A percentile compares a stretch with the other conserved stretches of the same genome.
Conservation (phyloP, 2,797 vertebrate genomes). For the Tamandua tetradactyla region DNA sequence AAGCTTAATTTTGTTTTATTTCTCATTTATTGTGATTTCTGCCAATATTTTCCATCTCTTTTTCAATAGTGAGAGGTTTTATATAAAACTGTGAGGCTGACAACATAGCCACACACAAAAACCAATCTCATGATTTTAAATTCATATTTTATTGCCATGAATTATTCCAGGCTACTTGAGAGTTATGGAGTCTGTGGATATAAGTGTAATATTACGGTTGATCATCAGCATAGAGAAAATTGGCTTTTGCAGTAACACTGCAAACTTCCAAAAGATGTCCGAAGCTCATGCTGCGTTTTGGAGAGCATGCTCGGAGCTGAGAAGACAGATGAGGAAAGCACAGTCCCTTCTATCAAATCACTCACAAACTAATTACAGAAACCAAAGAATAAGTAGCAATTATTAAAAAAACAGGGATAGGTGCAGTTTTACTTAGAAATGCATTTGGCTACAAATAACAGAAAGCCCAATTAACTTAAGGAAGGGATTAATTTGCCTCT, state of each 20-base stretch:
- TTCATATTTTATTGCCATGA: background rate
- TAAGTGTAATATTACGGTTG: background rate
- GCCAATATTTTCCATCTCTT: background rate
- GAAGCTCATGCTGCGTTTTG: background rate
- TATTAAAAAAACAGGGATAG: background rate
- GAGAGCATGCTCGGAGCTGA: background rate
- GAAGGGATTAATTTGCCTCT: background rate
- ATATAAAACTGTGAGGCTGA: constrained; percentile 21
- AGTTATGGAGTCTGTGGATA: background rate
- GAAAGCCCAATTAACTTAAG: background rate
- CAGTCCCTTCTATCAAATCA: background rate
- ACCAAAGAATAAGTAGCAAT: background rate
- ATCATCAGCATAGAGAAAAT: constrained; percentile 27
- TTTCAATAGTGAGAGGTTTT: constrained; percentile 4
- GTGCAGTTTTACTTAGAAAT: background rate
- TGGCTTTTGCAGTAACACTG: background rate
- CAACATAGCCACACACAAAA: constrained; percentile 36
- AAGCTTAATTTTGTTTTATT: background rate
- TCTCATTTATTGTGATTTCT: constrained; percentile 36
- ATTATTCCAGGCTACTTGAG: background rate
- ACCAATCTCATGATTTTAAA: constrained; percentile 35
- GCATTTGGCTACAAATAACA: background rate
- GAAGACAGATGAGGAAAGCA: background rate
- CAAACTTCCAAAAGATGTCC: background rate
- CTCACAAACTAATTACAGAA: background rate